A percentile compares a stretch with the other conserved stretches of the same genome.
Evolutionary conservation across 1,140 invertebrate species (phyloP).

Genomic region (Drosophila tsacasi): DNA sequence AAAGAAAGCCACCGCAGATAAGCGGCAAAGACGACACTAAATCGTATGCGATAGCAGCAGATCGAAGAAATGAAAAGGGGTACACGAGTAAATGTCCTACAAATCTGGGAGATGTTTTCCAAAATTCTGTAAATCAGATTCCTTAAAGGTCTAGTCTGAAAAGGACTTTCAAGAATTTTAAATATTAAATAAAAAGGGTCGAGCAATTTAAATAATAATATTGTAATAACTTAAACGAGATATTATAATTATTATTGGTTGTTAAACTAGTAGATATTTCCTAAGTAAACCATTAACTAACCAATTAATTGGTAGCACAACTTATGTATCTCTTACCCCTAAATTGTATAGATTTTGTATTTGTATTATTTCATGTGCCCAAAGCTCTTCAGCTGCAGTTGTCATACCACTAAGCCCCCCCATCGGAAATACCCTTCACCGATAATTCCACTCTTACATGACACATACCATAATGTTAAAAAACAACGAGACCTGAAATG

Average conservation of each 20-base stretch:
- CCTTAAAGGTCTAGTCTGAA: too few species aligned
- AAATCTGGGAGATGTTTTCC: not conserved
- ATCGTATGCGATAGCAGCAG: slow-evolving; percentile 69
- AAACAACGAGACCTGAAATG: slow-evolving; percentile 51
- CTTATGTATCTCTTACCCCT: too few species aligned
- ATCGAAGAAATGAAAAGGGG: slow-evolving; percentile 5
- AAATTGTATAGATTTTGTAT: too few species aligned
- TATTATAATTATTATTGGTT: too few species aligned
- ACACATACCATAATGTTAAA: slow-evolving; percentile 55
- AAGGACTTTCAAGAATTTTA: too few species aligned
- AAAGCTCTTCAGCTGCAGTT: slow-evolving; percentile 1
- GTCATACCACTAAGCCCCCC: slow-evolving; percentile 18
- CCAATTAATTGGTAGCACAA: too few species aligned
- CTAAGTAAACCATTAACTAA: too few species aligned
- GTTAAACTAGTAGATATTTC: too few species aligned
- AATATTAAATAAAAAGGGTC: too few species aligned
- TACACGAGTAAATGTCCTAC: slow-evolving; percentile 19
- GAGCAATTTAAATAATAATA: too few species aligned
- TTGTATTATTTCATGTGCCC: not conserved
- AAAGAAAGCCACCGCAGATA: slow-evolving; percentile 77
- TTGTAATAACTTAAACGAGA: too few species aligned
- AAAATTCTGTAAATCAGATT: not conserved
- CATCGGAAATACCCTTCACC: slow-evolving; percentile 26
- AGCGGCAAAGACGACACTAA: slow-evolving; percentile 77
- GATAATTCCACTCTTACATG: slow-evolving; percentile 51